Evolutionary conservation across 1,140 invertebrate species (phyloP), one percentile per base, ranked within the genome.

Genomic region (Tenebrio molitor): DNA sequence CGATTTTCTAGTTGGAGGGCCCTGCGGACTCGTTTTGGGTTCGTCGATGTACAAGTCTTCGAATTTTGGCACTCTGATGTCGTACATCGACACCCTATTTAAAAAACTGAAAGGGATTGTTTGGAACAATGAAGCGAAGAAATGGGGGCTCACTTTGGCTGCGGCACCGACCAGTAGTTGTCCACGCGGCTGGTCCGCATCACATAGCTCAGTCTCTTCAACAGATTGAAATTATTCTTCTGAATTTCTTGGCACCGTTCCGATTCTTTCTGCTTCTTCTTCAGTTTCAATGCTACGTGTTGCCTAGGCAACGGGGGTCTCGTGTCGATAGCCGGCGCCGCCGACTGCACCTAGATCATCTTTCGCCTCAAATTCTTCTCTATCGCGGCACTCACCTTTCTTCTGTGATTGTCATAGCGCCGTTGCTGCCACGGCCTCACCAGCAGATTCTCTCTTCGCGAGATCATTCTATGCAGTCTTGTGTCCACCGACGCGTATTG

Each of bases 321-420:
- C 12, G 81, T 84, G 78, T 90, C 88, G n/a, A 90, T 86, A 1
- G 84, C 86, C 0, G 88, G 87, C 7, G 85, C 73, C 0, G 88
- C 88, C 4, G 83, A 84, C 69, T 82, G 74, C 7, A 89, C 86
- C 88, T 89, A 58, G 65, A 8, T 4, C 3, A 71, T 68, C n/a
- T 39, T n/a, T 39, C 0, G 36, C 12, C 12, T n/a, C 36, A 53
- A 69, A 58, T 44, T 41, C 42, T 53, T 69, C 1, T 75, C 62
- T 66, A 23, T 25, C 53, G 12, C 15, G 0, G n/a, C 63, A 74
- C 74, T 78, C 74, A 87, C 86, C 78, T 87, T 87, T n/a, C 76
- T 77, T 53, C 85, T 77, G 73, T 87, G 86, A 74, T 86, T 83
- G 69, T 84, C 81, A 75, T 82, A 87, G 58, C 83, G 81, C 21